A percentile compares a stretch with the other conserved stretches of the same genome.
phyloP scores from a whole-genome alignment of 2,888 invertebrate genomes.

The Dyspetes luteomarginatus region DNA sequence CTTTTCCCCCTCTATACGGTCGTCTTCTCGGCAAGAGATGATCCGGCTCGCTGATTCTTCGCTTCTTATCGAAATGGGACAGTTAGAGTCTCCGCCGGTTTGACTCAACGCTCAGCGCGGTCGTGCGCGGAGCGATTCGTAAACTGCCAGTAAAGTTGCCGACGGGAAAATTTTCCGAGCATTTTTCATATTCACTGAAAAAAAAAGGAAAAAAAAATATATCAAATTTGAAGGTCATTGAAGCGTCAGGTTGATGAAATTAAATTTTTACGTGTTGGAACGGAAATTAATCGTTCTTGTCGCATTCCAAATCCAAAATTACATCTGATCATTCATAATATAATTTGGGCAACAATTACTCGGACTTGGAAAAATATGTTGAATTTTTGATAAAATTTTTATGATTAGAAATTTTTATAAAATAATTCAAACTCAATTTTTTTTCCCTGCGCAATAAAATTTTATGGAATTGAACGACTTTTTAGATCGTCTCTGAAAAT shows the following conservation, averaged over 20 bases:
- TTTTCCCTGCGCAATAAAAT: too few relatives aligned
- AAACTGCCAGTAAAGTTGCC: too few relatives aligned
- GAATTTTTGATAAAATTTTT: neutral
- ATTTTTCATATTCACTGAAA: neutral
- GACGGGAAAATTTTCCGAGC: neutral
- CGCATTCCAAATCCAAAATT: too few relatives aligned
- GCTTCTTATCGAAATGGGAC: constrained; percentile 57
- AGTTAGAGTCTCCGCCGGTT: constrained; percentile 18
- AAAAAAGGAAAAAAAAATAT: neutral
- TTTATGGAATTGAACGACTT: too few relatives aligned
- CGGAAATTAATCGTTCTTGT: too few relatives aligned
- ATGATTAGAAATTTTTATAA: too few relatives aligned
- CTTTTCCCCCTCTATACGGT: neutral
- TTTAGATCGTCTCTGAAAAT: too few relatives aligned
- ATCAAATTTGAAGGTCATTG: neutral
- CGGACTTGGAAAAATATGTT: too few relatives aligned
- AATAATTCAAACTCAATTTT: too few relatives aligned
- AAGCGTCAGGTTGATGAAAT: neutral
- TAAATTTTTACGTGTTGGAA: constrained; percentile 3
- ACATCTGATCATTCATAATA: too few relatives aligned
- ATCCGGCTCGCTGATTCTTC: constrained; percentile 40
- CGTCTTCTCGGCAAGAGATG: constrained; percentile 21
- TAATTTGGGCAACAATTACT: neutral
- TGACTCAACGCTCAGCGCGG: constrained; percentile 39
- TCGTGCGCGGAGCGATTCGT: too few relatives aligned